Evolutionary conservation across 2,888 invertebrate genomes (phyloP), one percentile per base, ranked within the genome.

Genomic region (Aphidoletes aphidimyza): DNA sequence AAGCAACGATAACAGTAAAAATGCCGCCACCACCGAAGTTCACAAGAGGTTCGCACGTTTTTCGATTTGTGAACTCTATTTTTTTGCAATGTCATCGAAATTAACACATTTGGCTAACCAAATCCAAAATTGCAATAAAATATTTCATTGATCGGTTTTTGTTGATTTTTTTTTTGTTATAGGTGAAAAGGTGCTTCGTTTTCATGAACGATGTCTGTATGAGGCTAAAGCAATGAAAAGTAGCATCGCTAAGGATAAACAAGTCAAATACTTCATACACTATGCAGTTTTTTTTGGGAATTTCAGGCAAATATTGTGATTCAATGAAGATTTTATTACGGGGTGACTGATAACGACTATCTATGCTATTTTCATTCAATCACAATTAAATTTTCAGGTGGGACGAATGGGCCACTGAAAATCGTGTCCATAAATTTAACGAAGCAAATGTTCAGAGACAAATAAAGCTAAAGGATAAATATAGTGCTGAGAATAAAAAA

Each of bases 221-320:
- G 98, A 98, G 91, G 98, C 98, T 49, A 98, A 98, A 93, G 97
- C 97, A 88, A 92, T 98, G 37, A 97, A 96, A 90, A 93, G 94
- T 86, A 93, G 94, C 84, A 91, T 95, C 86, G 93, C 94, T 1
- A 96, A 96, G 89, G 97, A 97, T 87, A 97, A 97, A 89, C 94
- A 94, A 89, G 92, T 96, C 9, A 94, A 96, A 88, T 98, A 98
- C 90, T 94, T 96, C 85, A 97, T 98, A 86, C 98, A 98, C 90
- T 98, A 98, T 89, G 97, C 97, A 86, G 98, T n/a, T n/a, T n/a
- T n/a, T n/a, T n/a, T n/a, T n/a, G n/a, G n/a, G n/a, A n/a, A n/a
- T n/a, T n/a, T n/a, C n/a, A n/a, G n/a, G n/a, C n/a, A n/a, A n/a
- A n/a, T n/a, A n/a, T n/a, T n/a, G n/a, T n/a, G n/a, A n/a, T n/a